These are phyloP conservation scores for human (Homo sapiens) DNA, from an alignment of 2,113 vertebrate genomes.

Conservation along the genomic window GRCh38 chr3:84631501-84632000, in stretches of 20 bases:
- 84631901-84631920: background rate
- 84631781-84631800: background rate
- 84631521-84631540: background rate
- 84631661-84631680: background rate
- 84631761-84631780: background rate
- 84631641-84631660: background rate
- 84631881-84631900: background rate
- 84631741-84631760: background rate
- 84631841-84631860: background rate
- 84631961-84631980: background rate
- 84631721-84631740: background rate
- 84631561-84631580: background rate
- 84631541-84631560: background rate
- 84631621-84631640: background rate
- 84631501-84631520: background rate
- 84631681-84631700: background rate
- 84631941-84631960: background rate
- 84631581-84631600: background rate
- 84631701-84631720: background rate
- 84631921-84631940: background rate
- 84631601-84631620: background rate
- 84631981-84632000: background rate
- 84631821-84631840: slow-evolving; percentile 17
- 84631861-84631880: background rate
- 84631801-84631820: background rate